Evolutionary conservation across 2,797 vertebrate species (phyloP), one percentile per base, ranked within the genome.

Genomic region (Thaleichthys pacificus): DNA sequence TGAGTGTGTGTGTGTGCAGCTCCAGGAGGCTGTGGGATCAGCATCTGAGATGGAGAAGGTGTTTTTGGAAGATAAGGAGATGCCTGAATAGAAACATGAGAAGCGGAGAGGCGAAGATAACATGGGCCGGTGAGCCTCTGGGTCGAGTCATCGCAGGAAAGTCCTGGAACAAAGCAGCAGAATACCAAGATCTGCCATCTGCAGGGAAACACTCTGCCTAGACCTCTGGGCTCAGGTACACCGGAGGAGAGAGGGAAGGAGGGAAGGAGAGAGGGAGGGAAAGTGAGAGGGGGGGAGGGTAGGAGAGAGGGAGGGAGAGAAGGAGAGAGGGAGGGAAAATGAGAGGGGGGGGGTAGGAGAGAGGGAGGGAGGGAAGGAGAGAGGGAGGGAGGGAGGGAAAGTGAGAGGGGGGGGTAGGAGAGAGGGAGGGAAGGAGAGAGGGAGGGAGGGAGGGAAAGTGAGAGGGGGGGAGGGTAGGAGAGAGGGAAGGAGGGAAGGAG

Each of bases 1-100:
- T 7, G 38, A 12, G 38, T 42, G 38, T 42, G 38, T 42, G 38
- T 42, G 8, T 42, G 11, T 42, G 21, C 67, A 68, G 49, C 79
- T 68, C 65, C 7, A 2, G 71, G 64, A 2, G 71, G 58, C 69
- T 74, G 66, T 58, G 70, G 72, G 75, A 82, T 80, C 85, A 70
- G 75, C 80, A 80, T 80, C 73, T 73, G 69, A 63, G 51, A 70
- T 68, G 74, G 76, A 70, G 73, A 84, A 87, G 76, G 82, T 87
- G 82, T 76, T 71, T 74, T 38, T 74, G 72, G 12, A n/a, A 81
- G 83, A 89, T 88, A 85, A 85, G 79, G 60, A 3, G 15, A n/a
- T 0, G n/a, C 66, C 69, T 84, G 74, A 86, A 82, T 66, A 42
- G 49, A 66, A 83, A 80, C 60, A 68, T 71, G 75, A 61, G 70